Evolutionary conservation across 2,888 invertebrate species (phyloP).

Genomic region (Podabrus alpinus): DNA sequence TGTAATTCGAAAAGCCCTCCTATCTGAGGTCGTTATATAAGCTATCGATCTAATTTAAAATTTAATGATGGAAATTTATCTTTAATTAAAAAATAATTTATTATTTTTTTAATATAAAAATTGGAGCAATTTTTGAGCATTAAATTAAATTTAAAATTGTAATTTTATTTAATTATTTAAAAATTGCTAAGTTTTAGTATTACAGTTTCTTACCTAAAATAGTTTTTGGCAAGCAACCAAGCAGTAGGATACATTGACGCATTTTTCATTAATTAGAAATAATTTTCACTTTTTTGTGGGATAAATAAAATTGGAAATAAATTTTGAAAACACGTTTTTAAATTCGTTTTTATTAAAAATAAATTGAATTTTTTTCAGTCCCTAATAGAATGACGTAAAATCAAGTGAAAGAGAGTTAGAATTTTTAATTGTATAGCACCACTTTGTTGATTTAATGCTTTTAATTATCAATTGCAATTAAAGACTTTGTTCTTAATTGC

Average conservation of each 20-base stretch:
- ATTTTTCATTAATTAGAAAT: background rate
- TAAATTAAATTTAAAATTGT: no score
- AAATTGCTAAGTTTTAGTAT: background rate
- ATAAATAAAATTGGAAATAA: background rate
- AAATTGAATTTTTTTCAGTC: background rate
- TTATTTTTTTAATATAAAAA: no score
- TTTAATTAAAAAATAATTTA: background rate
- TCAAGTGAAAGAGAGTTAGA: background rate
- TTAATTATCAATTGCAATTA: background rate
- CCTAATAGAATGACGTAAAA: background rate
- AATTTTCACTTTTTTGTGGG: background rate
- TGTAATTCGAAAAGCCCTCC: background rate
- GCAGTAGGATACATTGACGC: background rate
- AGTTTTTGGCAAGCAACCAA: slow-evolving; percentile 1
- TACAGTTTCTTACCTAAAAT: slow-evolving; percentile 2
- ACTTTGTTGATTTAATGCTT: background rate
- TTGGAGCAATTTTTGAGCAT: no score
- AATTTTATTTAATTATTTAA: background rate
- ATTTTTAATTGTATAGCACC: background rate
- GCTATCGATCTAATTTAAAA: background rate
- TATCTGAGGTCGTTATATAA: background rate
- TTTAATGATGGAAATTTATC: background rate
- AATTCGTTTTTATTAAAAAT: background rate
- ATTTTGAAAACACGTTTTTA: background rate
- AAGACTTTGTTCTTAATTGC: background rate